Base-by-base conservation (phyloP, 2,797 vertebrate genomes). In the Borostomias antarcticus region DNA sequence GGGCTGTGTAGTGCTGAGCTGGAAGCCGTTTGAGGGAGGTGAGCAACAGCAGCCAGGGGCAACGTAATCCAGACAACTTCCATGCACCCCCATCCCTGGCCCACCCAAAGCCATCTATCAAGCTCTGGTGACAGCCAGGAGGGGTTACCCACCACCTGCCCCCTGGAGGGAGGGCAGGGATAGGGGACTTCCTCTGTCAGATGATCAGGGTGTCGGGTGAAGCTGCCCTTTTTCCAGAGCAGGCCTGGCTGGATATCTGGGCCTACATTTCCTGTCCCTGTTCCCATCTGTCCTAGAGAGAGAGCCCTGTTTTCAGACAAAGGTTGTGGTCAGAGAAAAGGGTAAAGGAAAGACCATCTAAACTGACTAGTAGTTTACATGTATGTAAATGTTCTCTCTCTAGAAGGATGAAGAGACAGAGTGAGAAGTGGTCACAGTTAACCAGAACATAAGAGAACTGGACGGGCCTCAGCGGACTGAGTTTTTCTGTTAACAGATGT, bases 111-210 rank as follows among this genome's bases (percentile, higher is more conserved):
- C 50, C 60, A 32, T 45, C 52, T 25, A 25, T 35, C 71, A 70
- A 61, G 69, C 51, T 73, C 57, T 62, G 62, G 54, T 72, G 67
- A 68, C 70, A 62, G 56, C 51, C 13, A 19, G 30, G 30, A 58
- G 19, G 35, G n/a, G 30, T 74, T 72, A 77, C 75, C 73, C 70
- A 74, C 23, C 71, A 74, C 68, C 79, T 75, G 74, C 75, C 68
- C 73, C 53, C 47, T 64, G 32, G 3, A 59, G 45, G 29, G 56
- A 32, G 54, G 59, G 32, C 59, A 30, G 2, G 5, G 5, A 17
- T 2, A 61, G 25, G 4, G 35, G 43, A 67, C 51, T 68, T 66
- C 68, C 69, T 72, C 57, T 11, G 8, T 11, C 19, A 4, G 32
- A 21, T 62, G n/a, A n/a, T n/a, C n/a, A n/a, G n/a, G n/a, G n/a